Percentiles rank a stretch among this genome's conserved stretches.
Conservation (phyloP, 2,797 vertebrate species). For the Zenarchopterus dispar region DNA sequence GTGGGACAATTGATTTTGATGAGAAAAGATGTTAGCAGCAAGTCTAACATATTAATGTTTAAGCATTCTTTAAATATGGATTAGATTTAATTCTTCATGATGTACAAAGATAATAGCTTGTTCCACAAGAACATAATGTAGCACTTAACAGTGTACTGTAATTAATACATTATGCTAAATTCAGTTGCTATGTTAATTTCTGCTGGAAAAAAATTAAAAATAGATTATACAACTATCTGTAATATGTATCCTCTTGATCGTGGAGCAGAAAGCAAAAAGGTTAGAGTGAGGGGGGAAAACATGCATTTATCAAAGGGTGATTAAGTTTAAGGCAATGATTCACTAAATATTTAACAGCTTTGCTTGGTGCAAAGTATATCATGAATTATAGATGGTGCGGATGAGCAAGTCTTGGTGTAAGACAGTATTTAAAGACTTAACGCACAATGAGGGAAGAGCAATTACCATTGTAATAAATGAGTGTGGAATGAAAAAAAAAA, state of each 20-base stretch:
- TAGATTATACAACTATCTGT: constrained; percentile 76
- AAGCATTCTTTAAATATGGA: constrained; percentile 82
- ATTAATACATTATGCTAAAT: constrained; percentile 83
- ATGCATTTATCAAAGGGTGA: constrained; percentile 84
- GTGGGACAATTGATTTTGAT: constrained; percentile 65
- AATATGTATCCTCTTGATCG: constrained; percentile 75
- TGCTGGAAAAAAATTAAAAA: constrained; percentile 81
- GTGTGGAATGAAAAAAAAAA: constrained; percentile 71
- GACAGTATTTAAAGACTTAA: constrained; percentile 88
- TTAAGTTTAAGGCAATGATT: constrained; percentile 87
- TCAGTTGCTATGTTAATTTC: constrained; percentile 79
- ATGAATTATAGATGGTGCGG: constrained; percentile 87
- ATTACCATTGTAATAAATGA: constrained; percentile 88
- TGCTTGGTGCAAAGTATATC: constrained; percentile 88
- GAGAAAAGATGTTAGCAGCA: constrained; percentile 69
- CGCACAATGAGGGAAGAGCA: constrained; percentile 86
- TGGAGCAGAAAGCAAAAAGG: constrained; percentile 63
- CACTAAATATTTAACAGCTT: constrained; percentile 91
- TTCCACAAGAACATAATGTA: constrained; percentile 77
- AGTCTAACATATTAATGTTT: constrained; percentile 79
- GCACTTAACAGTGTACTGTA: constrained; percentile 79
- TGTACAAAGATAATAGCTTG: constrained; percentile 81
- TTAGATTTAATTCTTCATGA: constrained; percentile 81
- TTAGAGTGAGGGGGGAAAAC: constrained; percentile 59
- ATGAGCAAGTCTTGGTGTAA: constrained; percentile 86